These are phyloP conservation scores for Antechinus stuartii DNA, from an alignment of 2,113 vertebrate genomes.

Conservation along the genomic window DNA sequence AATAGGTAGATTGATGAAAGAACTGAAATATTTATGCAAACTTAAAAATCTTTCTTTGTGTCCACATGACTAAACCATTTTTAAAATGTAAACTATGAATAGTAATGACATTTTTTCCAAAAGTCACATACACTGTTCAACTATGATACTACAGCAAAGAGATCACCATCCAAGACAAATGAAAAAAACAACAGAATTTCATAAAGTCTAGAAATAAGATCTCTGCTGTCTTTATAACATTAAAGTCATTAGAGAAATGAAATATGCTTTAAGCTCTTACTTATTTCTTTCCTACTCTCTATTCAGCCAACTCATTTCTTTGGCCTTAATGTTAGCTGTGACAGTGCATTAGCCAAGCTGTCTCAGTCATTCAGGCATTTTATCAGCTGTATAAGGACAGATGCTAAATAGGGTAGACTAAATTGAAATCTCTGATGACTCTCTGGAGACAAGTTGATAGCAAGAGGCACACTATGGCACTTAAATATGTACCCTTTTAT, in stretches of 20 bases:
- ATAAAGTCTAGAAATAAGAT: conserved; percentile 24
- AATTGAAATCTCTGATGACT: conserved; percentile 73
- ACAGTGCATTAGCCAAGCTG: conserved; percentile 71
- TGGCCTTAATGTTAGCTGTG: conserved; percentile 62
- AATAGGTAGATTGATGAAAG: not conserved
- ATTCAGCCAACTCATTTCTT: conserved; percentile 56
- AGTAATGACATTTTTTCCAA: conserved; percentile 54
- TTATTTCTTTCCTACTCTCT: conserved; percentile 58
- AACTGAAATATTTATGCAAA: conserved; percentile 33
- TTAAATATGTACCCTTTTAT: conserved; percentile 56
- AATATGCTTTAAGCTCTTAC: conserved; percentile 39
- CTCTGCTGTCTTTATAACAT: not conserved
- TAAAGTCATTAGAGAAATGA: not conserved
- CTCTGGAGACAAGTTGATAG: conserved; percentile 65
- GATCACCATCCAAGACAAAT: conserved; percentile 42
- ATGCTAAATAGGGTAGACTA: conserved; percentile 73
- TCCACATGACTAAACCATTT: conserved; percentile 66
- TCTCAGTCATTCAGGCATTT: conserved; percentile 66
- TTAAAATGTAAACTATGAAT: conserved; percentile 57
- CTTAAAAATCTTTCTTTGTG: conserved; percentile 51
- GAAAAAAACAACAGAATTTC: conserved; percentile 4
- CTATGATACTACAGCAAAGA: conserved; percentile 58
- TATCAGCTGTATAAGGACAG: conserved; percentile 74
- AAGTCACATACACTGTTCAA: conserved; percentile 45
- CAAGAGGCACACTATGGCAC: conserved; percentile 40